Base-by-base conservation (phyloP, 1,140 invertebrate species). In the Pseudomyrmex pallidus region DNA sequence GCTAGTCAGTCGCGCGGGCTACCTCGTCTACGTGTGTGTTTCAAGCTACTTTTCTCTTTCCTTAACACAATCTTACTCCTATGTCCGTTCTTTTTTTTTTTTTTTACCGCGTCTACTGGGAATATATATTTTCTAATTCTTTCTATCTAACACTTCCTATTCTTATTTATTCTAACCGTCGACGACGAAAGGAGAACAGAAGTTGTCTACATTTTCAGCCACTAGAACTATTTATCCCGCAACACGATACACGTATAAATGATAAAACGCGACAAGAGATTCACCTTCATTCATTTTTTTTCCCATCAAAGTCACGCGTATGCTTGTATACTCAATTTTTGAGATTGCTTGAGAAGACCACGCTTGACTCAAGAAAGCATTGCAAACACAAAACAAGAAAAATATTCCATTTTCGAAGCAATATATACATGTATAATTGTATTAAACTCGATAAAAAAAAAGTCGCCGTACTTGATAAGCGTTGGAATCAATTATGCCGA, bases 1-100 rank as follows among this genome's bases (percentile, higher is more conserved):
- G 15, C 61, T 76, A 76, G 48, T 61, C 50, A 77, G 46, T 57
- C 84, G 63, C 52, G 76, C 35, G 35, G 35, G n/a, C 15, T 72
- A 17, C 17, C 17, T 46, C 3, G 35, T 52, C 72, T 87, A 74
- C 10, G 46, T 63, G 17, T 63, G 17, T 48, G 15, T 20, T 77
- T 80, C n/a, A 76, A 84, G 63, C 10, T 20, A 44, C 22, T 68
- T 35, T 35, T 35, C 35, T 72, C 50, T 46, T 64, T 15, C 77
- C 17, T 56, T 73, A 35, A 80, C 25, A 44, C 35, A 35, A 35
- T 35, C 35, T 35, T 35, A 35, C 35, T 35, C 35, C 35, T 35
- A 35, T 35, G 35, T 35, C 35, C 5, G 35, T 5, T 56, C 20
- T 84, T 74, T 57, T 54, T 70, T 62, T 82, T 15, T 82, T 57